Evolutionary conservation across 2,113 vertebrate species (phyloP).

Genomic region (Plecotus auritus): DNA sequence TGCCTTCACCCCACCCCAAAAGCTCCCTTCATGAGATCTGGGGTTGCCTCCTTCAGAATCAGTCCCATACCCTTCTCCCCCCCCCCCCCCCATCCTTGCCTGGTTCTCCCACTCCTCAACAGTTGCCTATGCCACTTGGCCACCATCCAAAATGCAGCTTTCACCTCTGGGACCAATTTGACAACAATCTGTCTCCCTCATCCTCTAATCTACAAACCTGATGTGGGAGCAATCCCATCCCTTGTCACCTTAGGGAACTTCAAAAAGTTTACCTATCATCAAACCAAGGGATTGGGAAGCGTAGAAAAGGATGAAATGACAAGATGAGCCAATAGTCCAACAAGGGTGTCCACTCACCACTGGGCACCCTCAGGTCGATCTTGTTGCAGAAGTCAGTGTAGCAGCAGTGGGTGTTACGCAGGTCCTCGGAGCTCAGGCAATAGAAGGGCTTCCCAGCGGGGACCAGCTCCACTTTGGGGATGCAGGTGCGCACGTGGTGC

Average conservation of each 20-base stretch:
- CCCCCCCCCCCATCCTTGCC: not conserved
- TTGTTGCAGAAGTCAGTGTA: constrained; percentile 97
- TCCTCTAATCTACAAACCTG: not conserved
- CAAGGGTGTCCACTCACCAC: constrained; percentile 82
- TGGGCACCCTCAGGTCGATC: constrained; percentile 90
- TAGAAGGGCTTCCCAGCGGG: constrained; percentile 95
- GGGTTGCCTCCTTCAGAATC: not conserved
- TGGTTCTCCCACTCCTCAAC: not conserved
- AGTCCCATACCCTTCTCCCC: not conserved
- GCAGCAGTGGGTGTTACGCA: constrained; percentile 97
- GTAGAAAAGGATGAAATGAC: not conserved
- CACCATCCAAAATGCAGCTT: not conserved
- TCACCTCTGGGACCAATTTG: not conserved
- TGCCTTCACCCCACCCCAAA: no score
- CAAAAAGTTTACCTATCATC: not conserved
- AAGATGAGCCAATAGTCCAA: not conserved
- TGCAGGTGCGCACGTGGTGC: constrained; percentile 92
- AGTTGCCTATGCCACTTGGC: not conserved
- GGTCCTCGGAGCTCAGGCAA: constrained; percentile 92
- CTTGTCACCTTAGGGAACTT: not conserved
- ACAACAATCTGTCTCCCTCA: not conserved
- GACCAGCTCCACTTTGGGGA: constrained; percentile 86
- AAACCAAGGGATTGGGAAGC: not conserved
- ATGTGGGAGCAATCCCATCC: not conserved
- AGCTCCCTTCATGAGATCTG: not conserved